A percentile compares a stretch with the other conserved stretches of the same genome.
Conservation (phyloP, 2,888 invertebrate species). For the Sarcophaga rosellei region DNA sequence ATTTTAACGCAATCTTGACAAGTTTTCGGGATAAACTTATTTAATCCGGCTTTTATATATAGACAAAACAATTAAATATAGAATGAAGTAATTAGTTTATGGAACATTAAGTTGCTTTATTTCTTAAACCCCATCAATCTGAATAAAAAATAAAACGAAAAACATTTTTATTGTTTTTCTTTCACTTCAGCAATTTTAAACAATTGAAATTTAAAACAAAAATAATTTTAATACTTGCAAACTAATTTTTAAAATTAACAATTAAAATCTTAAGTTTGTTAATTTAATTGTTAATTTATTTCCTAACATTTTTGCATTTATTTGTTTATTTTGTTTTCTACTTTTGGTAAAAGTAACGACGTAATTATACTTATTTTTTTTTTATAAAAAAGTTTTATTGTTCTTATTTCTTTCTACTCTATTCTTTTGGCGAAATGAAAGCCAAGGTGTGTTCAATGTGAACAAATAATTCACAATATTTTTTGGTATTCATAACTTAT, state of each 20-base stretch:
- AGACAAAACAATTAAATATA: too few species aligned
- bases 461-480: neutral
- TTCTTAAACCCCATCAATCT: too few species aligned
- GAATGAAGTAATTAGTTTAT: too few species aligned
- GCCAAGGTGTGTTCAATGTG: neutral
- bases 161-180: neutral
- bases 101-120: too few species aligned
- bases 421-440: neutral
- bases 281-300: conserved; percentile 2
- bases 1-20: too few species aligned
- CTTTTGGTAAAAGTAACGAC: neutral
- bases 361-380: conserved; percentile 2
- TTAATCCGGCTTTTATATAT: too few species aligned
- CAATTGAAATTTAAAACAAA: neutral
- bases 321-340: neutral
- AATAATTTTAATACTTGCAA: neutral
- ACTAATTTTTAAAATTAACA: neutral
- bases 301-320: neutral
- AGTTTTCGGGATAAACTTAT: too few species aligned
- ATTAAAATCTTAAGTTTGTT: neutral
- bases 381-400: neutral
- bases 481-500: conserved; percentile 31
- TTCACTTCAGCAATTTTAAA: conserved; percentile 13
- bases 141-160: too few species aligned
- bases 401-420: neutral